Conservation (phyloP, 2,113 vertebrate species). For the Orycteropus afer region DNA sequence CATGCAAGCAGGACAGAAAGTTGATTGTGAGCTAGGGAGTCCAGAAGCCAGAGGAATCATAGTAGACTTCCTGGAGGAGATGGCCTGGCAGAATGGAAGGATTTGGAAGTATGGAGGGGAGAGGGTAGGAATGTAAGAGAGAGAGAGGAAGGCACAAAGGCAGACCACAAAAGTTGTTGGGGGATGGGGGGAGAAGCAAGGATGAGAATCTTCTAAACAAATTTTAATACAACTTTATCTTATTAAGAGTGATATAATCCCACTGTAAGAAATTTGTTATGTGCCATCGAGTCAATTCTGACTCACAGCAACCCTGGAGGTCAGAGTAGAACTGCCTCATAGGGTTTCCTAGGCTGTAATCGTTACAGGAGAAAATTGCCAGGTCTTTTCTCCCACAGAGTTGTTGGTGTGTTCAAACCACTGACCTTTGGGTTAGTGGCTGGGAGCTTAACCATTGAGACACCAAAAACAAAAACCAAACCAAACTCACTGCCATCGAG, state of each 20-base stretch:
- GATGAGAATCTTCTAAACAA: background rate
- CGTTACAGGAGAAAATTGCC: background rate
- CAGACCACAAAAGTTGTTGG: background rate
- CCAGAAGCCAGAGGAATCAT: background rate
- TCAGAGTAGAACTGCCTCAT: background rate
- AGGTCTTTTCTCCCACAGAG: background rate
- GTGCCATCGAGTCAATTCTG: background rate
- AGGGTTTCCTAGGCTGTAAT: too few species aligned
- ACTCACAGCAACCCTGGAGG: background rate
- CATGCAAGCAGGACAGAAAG: background rate
- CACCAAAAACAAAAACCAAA: too few species aligned
- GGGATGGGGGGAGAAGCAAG: background rate
- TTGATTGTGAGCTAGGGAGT: background rate
- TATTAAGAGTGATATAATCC: background rate
- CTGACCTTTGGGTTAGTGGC: too few species aligned
- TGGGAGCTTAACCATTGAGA: too few species aligned
- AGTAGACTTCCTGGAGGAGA: slow-evolving; percentile 38
- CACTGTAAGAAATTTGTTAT: background rate
- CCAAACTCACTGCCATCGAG: too few species aligned
- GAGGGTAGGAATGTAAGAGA: background rate
- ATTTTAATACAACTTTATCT: background rate
- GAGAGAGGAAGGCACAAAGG: background rate
- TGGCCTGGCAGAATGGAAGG: background rate
- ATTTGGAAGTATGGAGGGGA: background rate
- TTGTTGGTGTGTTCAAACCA: too few species aligned